Evolutionary conservation across 53 echinoderm and acorn worm species (phyloP).

Genomic region (Hippasteria phrygiana): DNA sequence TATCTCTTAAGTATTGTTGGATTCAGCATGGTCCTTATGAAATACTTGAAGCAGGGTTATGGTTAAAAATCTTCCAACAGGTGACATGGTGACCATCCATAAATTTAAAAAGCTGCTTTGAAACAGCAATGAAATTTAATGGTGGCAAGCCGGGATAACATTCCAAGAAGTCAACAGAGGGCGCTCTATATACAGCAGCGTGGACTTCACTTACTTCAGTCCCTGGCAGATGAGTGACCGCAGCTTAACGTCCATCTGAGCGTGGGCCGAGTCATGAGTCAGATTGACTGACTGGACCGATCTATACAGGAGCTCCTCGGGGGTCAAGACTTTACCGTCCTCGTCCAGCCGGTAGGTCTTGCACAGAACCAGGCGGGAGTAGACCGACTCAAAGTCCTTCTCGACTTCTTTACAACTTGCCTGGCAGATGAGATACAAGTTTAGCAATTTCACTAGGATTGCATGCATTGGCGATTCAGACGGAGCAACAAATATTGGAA

Average conservation of each 20-base stretch:
- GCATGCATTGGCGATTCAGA: too few relatives aligned
- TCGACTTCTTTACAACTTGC: conserved; percentile 99
- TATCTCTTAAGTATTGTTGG: too few relatives aligned
- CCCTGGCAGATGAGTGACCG: conserved; percentile 92
- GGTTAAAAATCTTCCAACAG: too few relatives aligned
- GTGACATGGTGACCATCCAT: too few relatives aligned
- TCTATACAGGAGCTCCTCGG: conserved; percentile 95
- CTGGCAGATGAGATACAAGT: too few relatives aligned
- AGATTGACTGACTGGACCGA: conserved; percentile 95
- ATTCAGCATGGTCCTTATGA: too few relatives aligned
- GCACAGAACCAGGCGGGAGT: conserved; percentile 97
- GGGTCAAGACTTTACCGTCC: conserved; percentile 96
- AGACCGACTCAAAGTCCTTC: conserved; percentile 98
- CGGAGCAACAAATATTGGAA: too few relatives aligned
- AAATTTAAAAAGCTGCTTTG: too few relatives aligned
- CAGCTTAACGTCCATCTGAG: conserved; percentile 99
- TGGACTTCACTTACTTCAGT: conserved; percentile 81
- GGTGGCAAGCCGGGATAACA: too few relatives aligned
- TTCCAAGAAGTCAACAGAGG: background rate
- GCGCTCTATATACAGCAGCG: background rate
- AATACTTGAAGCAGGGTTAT: too few relatives aligned
- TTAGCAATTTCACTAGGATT: too few relatives aligned
- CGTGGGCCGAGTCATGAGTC: conserved; percentile 94
- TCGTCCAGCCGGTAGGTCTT: conserved; percentile 98
- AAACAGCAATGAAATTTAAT: too few relatives aligned